Percentiles rank a stretch among this genome's conserved stretches.
Conservation (phyloP, 2,797 vertebrate genomes). For the Emydoidea blandingii region DNA sequence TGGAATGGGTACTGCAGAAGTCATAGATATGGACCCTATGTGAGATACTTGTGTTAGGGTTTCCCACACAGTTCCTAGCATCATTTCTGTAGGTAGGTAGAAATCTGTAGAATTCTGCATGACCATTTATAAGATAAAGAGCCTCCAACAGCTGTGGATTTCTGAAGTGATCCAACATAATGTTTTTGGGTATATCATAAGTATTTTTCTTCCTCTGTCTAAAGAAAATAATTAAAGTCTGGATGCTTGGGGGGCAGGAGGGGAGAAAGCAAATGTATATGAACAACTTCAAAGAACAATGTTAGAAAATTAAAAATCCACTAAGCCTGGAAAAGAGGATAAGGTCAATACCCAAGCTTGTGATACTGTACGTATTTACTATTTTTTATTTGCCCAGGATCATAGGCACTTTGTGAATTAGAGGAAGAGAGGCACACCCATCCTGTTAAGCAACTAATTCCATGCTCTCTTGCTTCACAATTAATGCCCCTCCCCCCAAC, state of each 20-base stretch:
- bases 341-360: background rate
- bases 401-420: too few relatives aligned
- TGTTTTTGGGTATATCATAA: background rate
- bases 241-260: background rate
- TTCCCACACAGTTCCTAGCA: background rate
- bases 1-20: too few relatives aligned
- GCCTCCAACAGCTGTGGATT: rapidly evolving
- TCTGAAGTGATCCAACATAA: background rate
- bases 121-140: background rate
- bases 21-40: background rate
- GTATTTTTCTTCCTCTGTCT: background rate
- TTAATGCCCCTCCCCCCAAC: too few relatives aligned
- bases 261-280: background rate
- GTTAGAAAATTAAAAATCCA: background rate
- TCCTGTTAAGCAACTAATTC: too few relatives aligned
- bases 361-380: background rate
- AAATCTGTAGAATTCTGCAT: background rate
- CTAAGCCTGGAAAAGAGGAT: background rate
- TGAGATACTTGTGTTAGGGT: background rate
- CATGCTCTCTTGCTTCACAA: too few relatives aligned
- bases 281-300: conserved; percentile 3
- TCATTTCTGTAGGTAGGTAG: background rate
- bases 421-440: too few relatives aligned
- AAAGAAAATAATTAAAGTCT: background rate
- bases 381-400: background rate